phyloP scores from a whole-genome alignment of 2,797 vertebrate genomes.

The Pygocentrus nattereri region DNA sequence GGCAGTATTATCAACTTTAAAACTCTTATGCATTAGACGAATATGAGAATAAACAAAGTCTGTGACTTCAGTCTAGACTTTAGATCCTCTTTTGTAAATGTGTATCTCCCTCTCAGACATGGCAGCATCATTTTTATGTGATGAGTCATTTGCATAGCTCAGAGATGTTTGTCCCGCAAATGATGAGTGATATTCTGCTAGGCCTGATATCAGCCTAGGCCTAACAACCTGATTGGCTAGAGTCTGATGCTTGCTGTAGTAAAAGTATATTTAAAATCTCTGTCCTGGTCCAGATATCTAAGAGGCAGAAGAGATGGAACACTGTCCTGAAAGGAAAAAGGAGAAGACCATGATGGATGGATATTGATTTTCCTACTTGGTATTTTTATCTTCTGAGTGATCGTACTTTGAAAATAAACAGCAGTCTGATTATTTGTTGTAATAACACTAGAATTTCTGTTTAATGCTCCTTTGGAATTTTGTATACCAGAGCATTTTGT shows the following conservation, averaged over 20 bases:
- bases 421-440: no score
- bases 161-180: neutral
- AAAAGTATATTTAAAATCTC: neutral
- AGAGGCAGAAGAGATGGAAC: neutral
- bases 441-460: no score
- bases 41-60: neutral
- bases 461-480: no score
- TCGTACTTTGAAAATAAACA: no score
- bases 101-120: neutral
- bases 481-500: no score
- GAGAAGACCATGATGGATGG: neutral
- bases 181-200: neutral
- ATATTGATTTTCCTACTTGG: neutral
- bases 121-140: neutral
- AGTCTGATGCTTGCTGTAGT: neutral
- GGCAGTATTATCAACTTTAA: neutral
- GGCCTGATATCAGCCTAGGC: neutral
- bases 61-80: constrained; percentile 4
- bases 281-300: neutral
- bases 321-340: neutral
- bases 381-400: no score
- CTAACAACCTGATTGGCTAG: neutral
- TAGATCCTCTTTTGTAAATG: neutral
- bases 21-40: constrained; percentile 1
- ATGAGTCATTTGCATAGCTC: neutral